Percentiles rank a stretch among this genome's conserved stretches.
Conservation (phyloP, 2,888 invertebrate genomes). For the Exocentrus adspersus region DNA sequence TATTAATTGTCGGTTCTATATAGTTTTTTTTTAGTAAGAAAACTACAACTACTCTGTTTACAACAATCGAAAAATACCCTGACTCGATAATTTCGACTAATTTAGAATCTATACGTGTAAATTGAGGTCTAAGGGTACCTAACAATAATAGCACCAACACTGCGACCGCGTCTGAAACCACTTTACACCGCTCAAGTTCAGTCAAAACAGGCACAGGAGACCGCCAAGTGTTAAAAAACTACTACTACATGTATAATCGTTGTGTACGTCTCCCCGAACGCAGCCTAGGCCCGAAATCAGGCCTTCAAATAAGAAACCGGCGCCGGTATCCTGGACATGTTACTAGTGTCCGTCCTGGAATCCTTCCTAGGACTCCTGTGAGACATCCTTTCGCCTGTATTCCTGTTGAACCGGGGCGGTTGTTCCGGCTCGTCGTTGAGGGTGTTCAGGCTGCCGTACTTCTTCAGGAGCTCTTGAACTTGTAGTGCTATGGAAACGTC, state of each 20-base stretch:
- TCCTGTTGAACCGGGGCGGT: conserved; percentile 34
- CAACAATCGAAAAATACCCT: conserved; percentile 24
- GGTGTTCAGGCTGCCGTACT: conserved; percentile 69
- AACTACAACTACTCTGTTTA: not conserved
- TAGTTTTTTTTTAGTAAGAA: no score
- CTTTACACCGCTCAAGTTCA: no score
- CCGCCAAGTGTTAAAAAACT: no score
- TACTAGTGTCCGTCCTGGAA: conserved; percentile 64
- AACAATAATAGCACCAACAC: no score
- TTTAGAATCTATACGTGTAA: no score
- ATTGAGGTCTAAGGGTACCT: no score
- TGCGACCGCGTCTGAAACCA: no score
- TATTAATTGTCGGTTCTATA: not conserved
- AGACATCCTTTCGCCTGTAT: conserved; percentile 47
- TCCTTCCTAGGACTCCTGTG: conserved; percentile 66
- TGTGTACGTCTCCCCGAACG: not conserved
- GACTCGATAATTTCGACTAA: conserved; percentile 21
- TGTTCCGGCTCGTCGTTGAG: conserved; percentile 70
- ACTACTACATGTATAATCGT: conserved; percentile 1
- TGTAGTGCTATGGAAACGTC: conserved; percentile 79
- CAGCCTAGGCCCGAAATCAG: conserved; percentile 14
- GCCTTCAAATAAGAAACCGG: conserved; percentile 53
- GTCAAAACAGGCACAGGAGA: no score
- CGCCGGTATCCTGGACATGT: conserved; percentile 67
- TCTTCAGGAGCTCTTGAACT: conserved; percentile 75